A percentile compares a stretch with the other conserved stretches of the same genome.
phyloP scores from a whole-genome alignment of 1,140 invertebrate species.

The Gryllus bimaculatus region DNA sequence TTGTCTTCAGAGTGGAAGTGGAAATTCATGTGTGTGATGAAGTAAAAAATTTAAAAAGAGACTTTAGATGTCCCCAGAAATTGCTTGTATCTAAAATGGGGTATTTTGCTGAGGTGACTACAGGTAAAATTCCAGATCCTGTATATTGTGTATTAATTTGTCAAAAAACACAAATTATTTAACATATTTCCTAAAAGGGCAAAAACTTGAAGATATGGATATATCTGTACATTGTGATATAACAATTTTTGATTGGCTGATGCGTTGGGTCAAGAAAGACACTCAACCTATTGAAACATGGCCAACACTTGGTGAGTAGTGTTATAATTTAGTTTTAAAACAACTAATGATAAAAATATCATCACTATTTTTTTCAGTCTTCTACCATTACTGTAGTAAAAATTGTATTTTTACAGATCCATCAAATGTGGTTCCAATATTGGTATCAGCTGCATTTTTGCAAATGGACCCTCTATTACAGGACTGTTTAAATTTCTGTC shows the following conservation, averaged over 20 bases:
- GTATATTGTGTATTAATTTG: conserved; percentile 1
- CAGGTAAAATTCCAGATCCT: conserved; percentile 35
- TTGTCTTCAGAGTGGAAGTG: conserved; percentile 53
- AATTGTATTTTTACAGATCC: conserved; percentile 45
- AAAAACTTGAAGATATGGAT: conserved; percentile 85
- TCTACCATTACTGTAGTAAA: conserved; percentile 21
- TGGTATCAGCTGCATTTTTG: conserved; percentile 87
- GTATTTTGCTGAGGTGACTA: conserved; percentile 83
- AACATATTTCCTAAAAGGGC: conserved; percentile 38
- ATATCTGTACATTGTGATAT: conserved; percentile 96
- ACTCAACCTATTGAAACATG: conserved; percentile 51
- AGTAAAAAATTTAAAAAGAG: conserved; percentile 72
- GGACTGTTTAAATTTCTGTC: conserved; percentile 70
- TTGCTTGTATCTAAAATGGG: conserved; percentile 83
- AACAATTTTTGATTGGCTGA: conserved; percentile 89
- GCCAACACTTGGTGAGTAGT: conserved; percentile 49
- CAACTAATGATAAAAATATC: background rate
- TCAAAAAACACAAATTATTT: conserved; percentile 7
- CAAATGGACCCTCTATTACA: conserved; percentile 84
- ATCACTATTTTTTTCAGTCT: background rate
- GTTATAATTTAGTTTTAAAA: background rate
- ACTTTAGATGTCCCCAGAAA: conserved; percentile 79
- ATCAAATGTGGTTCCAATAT: conserved; percentile 78
- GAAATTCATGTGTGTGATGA: conserved; percentile 83
- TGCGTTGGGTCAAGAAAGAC: conserved; percentile 82